Evolutionary conservation across 2,797 vertebrate species (phyloP), one percentile per base, ranked within the genome.

Genomic region (Alauda arvensis): DNA sequence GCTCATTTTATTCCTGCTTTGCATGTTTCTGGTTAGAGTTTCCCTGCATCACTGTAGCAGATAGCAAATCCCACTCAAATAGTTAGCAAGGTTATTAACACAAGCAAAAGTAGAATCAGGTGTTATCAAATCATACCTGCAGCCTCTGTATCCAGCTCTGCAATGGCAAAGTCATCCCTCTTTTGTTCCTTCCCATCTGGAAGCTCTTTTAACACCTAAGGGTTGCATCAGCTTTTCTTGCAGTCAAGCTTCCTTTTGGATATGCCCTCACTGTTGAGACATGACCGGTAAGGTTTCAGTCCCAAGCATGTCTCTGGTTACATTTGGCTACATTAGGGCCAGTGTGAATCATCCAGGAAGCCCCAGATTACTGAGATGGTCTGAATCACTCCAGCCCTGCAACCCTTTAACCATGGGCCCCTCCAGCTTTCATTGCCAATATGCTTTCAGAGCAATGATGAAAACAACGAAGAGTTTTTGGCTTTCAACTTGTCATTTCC

Each of bases 171-270:
- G 5, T 40, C 33, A 52, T 85, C n/a, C 23, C 4, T 39, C 33
- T 48, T 65, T 39, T 51, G 6, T 52, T 77, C 17, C 34, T 82
- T 84, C 45, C 39, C 33, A 13, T 48, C 48, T 65, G 51, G 55
- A 17, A n/a, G 4, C 17, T 63, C 63, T 77, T 62, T 63, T 46
- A 89, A 53, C 23, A 70, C 19, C 9, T 1, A 0, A 59, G 21
- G 18, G 31, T 66, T 85, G 70, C 65, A 77, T 83, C 79, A 89
- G 65, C 18, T 82, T 74, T 75, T 79, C 66, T 49, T 60, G 48
- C 59, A 51, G 29, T 28, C 42, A 13, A 10, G 45, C 49, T 86
- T 72, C 81, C 49, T 23, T 51, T 71, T 1, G 1, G 57, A 67
- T 59, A 13, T 0, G 4, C 7, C 25, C 9, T 19, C 6, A 1